These are phyloP conservation scores for Rhynchotus rufescens DNA, from an alignment of 2,797 vertebrate species.

Conservation along the genomic window DNA sequence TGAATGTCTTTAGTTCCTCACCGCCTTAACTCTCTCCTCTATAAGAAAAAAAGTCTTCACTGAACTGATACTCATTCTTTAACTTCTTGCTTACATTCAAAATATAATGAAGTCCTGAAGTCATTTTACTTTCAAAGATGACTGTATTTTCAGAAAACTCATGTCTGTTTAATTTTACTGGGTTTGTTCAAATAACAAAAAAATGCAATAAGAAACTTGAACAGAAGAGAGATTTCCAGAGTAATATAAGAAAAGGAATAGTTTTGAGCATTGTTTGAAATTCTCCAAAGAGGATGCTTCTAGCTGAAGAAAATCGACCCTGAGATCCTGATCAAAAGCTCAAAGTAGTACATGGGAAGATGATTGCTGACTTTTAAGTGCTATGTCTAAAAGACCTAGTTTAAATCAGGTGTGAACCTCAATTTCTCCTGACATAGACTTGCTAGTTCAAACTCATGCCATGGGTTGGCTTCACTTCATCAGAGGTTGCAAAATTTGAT, in stretches of 20 bases:
- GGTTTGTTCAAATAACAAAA: neutral
- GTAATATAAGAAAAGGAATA: neutral
- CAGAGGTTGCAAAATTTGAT: neutral
- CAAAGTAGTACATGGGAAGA: neutral
- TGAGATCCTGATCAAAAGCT: constrained; percentile 11
- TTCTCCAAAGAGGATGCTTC: neutral
- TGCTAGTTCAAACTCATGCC: neutral
- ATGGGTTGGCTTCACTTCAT: neutral
- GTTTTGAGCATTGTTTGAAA: neutral
- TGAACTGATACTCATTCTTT: neutral
- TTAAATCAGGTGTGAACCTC: neutral
- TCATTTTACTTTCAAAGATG: neutral
- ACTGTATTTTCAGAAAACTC: neutral
- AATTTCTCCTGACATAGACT: neutral
- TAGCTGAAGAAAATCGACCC: neutral
- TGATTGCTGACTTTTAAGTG: neutral
- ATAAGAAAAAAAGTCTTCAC: neutral
- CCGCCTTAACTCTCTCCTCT: neutral
- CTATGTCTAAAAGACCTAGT: neutral
- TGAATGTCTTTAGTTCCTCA: neutral
- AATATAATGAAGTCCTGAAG: neutral
- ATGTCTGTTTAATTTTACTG: neutral
- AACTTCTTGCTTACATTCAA: neutral
- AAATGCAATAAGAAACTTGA: neutral
- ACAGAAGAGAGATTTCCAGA: neutral